Percentiles rank a stretch among this genome's conserved stretches.
These are phyloP conservation scores for Pseudochirops cupreus DNA, from an alignment of 2,797 vertebrate genomes.

Conservation along the genomic window DNA sequence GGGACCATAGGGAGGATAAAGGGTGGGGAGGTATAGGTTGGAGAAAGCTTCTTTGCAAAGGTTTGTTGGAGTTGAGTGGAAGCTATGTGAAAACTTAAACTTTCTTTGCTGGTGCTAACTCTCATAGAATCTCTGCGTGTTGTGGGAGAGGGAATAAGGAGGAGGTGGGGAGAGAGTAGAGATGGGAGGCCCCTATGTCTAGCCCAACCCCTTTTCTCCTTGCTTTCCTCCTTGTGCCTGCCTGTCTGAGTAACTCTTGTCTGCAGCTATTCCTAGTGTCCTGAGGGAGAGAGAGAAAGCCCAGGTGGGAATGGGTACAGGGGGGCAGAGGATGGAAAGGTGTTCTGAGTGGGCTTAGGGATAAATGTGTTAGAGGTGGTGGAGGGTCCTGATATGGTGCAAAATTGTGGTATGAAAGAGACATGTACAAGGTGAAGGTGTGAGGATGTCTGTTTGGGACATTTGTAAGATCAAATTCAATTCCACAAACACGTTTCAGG, in stretches of 20 bases:
- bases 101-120: not conserved
- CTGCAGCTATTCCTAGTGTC: slow-evolving; percentile 32
- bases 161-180: slow-evolving; percentile 54
- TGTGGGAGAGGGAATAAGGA: not conserved
- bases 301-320: slow-evolving; percentile 24
- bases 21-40: not conserved
- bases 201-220: slow-evolving; percentile 57
- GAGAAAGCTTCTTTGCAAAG: not conserved
- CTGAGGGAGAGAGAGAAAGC: slow-evolving; percentile 35
- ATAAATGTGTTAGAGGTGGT: not conserved
- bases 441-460: not conserved
- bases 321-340: slow-evolving; percentile 3
- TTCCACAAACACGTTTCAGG: not conserved
- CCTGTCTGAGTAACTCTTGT: slow-evolving; percentile 57
- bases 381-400: not conserved
- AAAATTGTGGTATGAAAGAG: not conserved
- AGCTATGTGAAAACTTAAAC: slow-evolving; percentile 13
- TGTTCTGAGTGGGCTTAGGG: not conserved
- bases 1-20: not conserved
- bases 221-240: slow-evolving; percentile 22
- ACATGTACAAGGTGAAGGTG: not conserved
- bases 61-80: slow-evolving; percentile 36
- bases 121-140: not conserved
- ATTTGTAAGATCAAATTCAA: not conserved
- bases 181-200: slow-evolving; percentile 60